Evolutionary conservation across 1,140 invertebrate genomes (phyloP).

Genomic region (Leptinotarsa lineolata): DNA sequence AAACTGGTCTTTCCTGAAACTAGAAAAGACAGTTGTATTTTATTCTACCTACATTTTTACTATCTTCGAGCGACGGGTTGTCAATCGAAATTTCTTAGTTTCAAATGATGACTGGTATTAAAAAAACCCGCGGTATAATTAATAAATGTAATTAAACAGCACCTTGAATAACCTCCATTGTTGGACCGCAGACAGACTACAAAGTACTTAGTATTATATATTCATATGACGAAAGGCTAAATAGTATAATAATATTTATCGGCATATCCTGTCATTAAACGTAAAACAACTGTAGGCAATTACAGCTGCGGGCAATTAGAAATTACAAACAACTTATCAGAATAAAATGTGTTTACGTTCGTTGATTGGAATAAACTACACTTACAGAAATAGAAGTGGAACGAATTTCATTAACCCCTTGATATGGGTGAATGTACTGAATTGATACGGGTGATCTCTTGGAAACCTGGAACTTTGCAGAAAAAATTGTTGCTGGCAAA

Average conservation of each 20-base stretch:
- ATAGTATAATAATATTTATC: constrained; percentile 12
- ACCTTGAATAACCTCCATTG: not conserved
- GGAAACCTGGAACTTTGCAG: too few species aligned
- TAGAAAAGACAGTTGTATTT: too few species aligned
- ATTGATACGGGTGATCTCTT: too few species aligned
- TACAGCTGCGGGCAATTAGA: constrained; percentile 13
- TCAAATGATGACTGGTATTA: not conserved
- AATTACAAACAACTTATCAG: constrained; percentile 9
- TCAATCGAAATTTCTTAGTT: too few species aligned
- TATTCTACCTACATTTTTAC: too few species aligned
- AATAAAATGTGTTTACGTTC: constrained; percentile 12
- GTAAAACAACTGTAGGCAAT: constrained; percentile 14
- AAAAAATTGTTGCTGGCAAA: too few species aligned
- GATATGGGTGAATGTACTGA: not conserved
- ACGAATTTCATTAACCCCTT: not conserved
- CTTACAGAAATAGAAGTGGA: not conserved
- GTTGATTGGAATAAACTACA: constrained; percentile 4
- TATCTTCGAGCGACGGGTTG: too few species aligned
- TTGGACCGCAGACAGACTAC: not conserved
- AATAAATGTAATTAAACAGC: not conserved
- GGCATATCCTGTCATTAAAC: constrained; percentile 16
- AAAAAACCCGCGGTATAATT: not conserved
- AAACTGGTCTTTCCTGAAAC: too few species aligned
- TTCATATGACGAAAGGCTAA: constrained; percentile 10
- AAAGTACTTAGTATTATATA: constrained; percentile 11